A percentile compares a stretch with the other conserved stretches of the same genome.
phyloP scores from a whole-genome alignment of 2,113 vertebrate genomes.

The Chunga burmeisteri region DNA sequence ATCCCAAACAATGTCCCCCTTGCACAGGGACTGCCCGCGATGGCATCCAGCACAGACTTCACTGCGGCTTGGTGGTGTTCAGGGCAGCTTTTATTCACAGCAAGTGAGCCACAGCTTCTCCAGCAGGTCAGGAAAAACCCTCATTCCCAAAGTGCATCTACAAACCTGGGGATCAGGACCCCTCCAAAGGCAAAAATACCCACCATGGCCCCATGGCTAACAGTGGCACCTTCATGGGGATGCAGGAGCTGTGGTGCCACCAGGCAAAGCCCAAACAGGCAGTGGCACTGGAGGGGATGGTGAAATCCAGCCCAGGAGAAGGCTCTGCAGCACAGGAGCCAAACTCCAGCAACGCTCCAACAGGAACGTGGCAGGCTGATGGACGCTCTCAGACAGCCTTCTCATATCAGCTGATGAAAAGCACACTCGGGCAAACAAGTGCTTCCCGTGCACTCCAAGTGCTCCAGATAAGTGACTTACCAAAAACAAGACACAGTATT shows the following conservation, averaged over 20 bases:
- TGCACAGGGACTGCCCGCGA: fast-evolving
- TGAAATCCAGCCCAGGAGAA: neutral
- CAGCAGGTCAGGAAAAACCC: neutral
- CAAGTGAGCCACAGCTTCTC: neutral
- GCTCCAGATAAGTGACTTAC: constrained; percentile 14
- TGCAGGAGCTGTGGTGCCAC: neutral
- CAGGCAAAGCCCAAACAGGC: neutral
- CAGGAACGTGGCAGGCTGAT: neutral
- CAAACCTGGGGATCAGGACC: neutral
- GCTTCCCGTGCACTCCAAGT: constrained; percentile 13
- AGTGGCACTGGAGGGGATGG: neutral
- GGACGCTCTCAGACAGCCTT: neutral
- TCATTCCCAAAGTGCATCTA: neutral
- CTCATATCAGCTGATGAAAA: constrained; percentile 44
- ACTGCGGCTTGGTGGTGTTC: neutral
- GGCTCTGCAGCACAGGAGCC: neutral
- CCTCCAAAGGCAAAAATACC: neutral
- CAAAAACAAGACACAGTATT: neutral
- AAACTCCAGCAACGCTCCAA: neutral
- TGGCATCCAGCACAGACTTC: neutral
- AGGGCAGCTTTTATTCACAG: constrained; percentile 15
- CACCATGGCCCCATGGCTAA: fast-evolving
- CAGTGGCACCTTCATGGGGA: fast-evolving
- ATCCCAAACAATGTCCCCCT: neutral
- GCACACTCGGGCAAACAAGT: constrained; percentile 3